Percentiles rank a stretch among this genome's conserved stretches.
Conservation (phyloP, 2,797 vertebrate species). For the Morelia viridis region DNA sequence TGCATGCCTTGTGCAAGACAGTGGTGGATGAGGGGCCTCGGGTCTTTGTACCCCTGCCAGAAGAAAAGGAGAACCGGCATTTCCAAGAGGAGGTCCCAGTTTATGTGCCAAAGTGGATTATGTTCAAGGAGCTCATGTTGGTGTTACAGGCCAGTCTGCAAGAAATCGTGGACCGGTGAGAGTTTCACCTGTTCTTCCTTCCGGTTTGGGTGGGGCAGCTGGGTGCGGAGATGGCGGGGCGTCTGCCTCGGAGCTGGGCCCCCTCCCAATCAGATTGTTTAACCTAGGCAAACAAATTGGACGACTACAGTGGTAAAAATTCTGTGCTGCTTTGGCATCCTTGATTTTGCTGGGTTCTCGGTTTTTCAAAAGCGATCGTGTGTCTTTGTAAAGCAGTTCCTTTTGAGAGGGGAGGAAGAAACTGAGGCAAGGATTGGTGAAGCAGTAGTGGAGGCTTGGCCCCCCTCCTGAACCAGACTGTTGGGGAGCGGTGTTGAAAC, state of each 20-base stretch:
- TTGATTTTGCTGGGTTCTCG: neutral
- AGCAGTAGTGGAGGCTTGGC: no score
- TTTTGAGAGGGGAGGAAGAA: neutral
- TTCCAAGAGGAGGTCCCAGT: constrained; percentile 92
- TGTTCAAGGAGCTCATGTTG: constrained; percentile 89
- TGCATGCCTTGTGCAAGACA: constrained; percentile 86
- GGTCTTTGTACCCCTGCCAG: constrained; percentile 87
- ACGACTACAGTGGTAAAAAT: accelerated
- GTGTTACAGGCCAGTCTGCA: constrained; percentile 90
- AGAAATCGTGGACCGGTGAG: constrained; percentile 93
- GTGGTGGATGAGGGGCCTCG: constrained; percentile 90
- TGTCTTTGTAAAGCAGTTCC: neutral
- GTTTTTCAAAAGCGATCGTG: neutral
- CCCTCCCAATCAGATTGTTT: neutral
- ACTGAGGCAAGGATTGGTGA: neutral
- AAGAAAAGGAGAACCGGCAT: constrained; percentile 85
- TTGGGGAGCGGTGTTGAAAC: neutral
- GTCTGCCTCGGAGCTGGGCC: neutral
- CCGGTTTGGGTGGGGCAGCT: neutral
- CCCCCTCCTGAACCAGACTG: neutral
- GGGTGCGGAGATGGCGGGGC: neutral
- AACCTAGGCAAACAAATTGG: neutral
- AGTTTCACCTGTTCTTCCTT: neutral
- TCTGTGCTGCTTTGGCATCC: neutral
- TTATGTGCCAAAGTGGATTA: constrained; percentile 89